Evolutionary conservation across 2,888 invertebrate species (phyloP).

Genomic region (Dicycla oo): DNA sequence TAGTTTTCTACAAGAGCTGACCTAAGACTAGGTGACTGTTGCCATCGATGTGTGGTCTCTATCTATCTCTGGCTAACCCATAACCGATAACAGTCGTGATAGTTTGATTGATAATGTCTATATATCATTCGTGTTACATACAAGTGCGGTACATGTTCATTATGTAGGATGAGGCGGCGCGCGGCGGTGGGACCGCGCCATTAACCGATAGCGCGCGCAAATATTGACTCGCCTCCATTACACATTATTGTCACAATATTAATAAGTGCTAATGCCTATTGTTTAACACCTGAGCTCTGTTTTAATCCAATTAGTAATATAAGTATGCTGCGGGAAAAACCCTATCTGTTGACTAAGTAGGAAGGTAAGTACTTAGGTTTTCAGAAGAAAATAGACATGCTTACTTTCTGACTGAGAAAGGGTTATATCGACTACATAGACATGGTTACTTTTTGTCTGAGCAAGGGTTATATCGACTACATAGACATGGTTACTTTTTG

Average conservation of each 20-base stretch:
- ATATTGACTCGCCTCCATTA: constrained; percentile 62
- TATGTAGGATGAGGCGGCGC: constrained; percentile 5
- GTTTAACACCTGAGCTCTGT: constrained; percentile 28
- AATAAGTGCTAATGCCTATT: constrained; percentile 43
- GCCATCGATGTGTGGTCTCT: neutral
- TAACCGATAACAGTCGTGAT: constrained; percentile 1
- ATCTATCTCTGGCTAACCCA: neutral
- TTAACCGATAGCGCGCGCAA: constrained; percentile 63
- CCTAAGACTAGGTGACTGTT: constrained; percentile 9
- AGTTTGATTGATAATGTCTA: constrained; percentile 12
- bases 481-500: neutral
- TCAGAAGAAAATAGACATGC: neutral
- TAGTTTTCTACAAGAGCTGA: constrained; percentile 13
- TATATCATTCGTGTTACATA: constrained; percentile 5
- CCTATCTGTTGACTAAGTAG: neutral
- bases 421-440: neutral
- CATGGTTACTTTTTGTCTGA: neutral
- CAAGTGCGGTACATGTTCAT: constrained; percentile 42
- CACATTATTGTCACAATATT: constrained; percentile 17
- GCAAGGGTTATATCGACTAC: neutral
- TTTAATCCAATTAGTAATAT: constrained; percentile 46
- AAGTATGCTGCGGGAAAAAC: constrained; percentile 30
- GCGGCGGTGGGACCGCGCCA: constrained; percentile 23
- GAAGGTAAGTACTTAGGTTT: neutral
- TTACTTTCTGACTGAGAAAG: neutral